Evolutionary conservation across 2,113 vertebrate species (phyloP), one percentile per base, ranked within the genome.

Genomic region (Orthonyx spaldingii): DNA sequence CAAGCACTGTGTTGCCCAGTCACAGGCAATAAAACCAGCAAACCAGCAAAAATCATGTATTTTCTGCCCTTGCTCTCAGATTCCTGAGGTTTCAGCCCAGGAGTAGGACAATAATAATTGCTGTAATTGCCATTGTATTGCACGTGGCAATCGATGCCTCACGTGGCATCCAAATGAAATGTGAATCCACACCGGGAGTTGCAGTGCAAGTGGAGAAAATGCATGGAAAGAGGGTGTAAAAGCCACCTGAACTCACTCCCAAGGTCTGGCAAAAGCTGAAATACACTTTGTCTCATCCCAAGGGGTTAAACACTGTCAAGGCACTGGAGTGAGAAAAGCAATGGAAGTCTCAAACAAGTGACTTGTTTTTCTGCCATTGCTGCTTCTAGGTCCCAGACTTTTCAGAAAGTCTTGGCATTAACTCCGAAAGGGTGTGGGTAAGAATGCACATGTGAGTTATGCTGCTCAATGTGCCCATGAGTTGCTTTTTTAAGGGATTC

Each of bases 111-210:
- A 4, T 30, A 72, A 50, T 72, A 79, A 94, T 85, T 56, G 56
- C 39, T 60, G 37, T 68, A 60, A 87, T 49, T 85, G 53, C 27
- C 32, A 26, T 3, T 18, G 39, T 10, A 42, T 10, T 61, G 41
- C 28, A n/a, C 1, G 2, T 8, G 47, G 69, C 50, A 60, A 42
- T 22, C 7, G 2, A 7, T 0, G 3, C 16, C 18, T 28, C 23
- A 2, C 10, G 14, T 8, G 50, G 37, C 37, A 33, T 41, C 44
- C 56, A 50, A 64, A 55, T 22, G 56, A 75, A 94, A 89, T 41
- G 35, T 26, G 44, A 90, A 64, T 37, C 26, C n/a, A 39, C 61
- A 2, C 47, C 18, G 32, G 70, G 59, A 71, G 37, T 3, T 56
- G 50, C 26, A 91, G 32, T 16, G 55, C 37, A 27, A 64, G 52